phyloP scores from a whole-genome alignment of 2,888 invertebrate genomes.

The Odontocolon sp. region DNA sequence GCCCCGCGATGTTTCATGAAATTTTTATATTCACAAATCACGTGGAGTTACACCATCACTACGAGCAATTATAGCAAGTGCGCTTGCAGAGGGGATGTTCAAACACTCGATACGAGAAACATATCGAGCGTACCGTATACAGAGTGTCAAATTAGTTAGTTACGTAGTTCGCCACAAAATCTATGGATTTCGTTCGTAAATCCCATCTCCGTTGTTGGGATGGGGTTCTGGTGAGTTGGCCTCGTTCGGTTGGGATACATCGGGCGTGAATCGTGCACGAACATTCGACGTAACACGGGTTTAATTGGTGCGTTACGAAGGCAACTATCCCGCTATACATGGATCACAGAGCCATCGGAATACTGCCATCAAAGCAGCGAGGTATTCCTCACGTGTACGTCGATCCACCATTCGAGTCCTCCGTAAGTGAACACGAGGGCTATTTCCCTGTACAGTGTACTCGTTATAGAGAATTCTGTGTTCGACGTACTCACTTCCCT shows the following conservation, averaged over 20 bases:
- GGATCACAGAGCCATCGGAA: slow-evolving; percentile 12
- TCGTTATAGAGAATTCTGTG: too few species aligned
- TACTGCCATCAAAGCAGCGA: slow-evolving; percentile 4
- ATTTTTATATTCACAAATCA: too few species aligned
- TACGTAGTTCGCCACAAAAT: background rate
- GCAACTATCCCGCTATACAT: background rate
- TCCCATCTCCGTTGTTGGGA: background rate
- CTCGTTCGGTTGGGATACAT: slow-evolving; percentile 12
- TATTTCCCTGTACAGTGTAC: too few species aligned
- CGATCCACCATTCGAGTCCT: too few species aligned
- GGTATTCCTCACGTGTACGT: too few species aligned
- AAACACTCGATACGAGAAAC: background rate
- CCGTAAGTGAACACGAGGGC: too few species aligned
- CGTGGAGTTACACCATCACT: background rate
- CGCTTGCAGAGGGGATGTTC: background rate
- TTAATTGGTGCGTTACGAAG: slow-evolving; percentile 21
- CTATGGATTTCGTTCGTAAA: slow-evolving; percentile 17
- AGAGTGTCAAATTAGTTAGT: background rate
- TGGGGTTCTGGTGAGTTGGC: background rate
- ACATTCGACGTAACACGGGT: slow-evolving; percentile 5
- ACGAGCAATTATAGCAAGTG: background rate
- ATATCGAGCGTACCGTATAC: background rate
- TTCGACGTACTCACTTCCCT: too few species aligned
- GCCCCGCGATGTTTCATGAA: too few species aligned
- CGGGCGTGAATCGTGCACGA: background rate